These are phyloP conservation scores for Meloidogyne exigua DNA, from an alignment of 1,140 invertebrate species.

Conservation along the genomic window DNA sequence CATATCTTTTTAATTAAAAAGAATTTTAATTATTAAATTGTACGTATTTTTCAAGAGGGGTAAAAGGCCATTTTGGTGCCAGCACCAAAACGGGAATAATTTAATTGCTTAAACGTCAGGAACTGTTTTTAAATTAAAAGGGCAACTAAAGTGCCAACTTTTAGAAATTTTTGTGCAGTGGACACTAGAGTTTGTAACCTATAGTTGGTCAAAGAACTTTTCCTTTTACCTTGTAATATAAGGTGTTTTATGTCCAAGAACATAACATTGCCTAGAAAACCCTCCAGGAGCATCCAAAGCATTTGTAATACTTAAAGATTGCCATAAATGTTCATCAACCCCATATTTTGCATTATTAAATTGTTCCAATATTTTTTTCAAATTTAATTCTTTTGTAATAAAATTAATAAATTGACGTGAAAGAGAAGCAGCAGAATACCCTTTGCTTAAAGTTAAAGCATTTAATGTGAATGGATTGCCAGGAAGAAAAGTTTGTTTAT, in stretches of 20 bases:
- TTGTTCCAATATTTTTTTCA: constrained; percentile 20
- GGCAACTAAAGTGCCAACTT: too few relatives aligned
- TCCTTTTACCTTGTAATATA: constrained; percentile 3
- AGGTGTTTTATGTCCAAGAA: not conserved
- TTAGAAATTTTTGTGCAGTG: too few relatives aligned
- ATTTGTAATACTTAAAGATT: constrained; percentile 15
- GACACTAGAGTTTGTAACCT: too few relatives aligned
- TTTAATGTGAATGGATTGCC: not conserved
- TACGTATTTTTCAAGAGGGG: too few relatives aligned
- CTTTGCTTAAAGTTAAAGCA: constrained; percentile 15
- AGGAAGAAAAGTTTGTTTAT: not conserved
- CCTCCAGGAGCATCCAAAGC: constrained; percentile 26
- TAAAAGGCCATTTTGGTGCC: too few relatives aligned
- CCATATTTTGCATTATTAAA: constrained; percentile 20
- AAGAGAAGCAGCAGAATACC: constrained; percentile 8
- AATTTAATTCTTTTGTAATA: constrained; percentile 28
- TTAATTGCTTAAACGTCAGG: too few relatives aligned
- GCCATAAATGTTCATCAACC: constrained; percentile 25
- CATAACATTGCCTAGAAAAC: constrained; percentile 29
- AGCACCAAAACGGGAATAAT: too few relatives aligned
- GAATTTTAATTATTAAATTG: too few relatives aligned
- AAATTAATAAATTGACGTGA: constrained; percentile 22
- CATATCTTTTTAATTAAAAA: constrained; percentile 3
- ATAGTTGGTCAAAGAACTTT: too few relatives aligned
- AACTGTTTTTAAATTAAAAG: too few relatives aligned